Evolutionary conservation across 92 coral and sea anemone genomes (phyloP).

Genomic region (Parazoanthus swiftii): DNA sequence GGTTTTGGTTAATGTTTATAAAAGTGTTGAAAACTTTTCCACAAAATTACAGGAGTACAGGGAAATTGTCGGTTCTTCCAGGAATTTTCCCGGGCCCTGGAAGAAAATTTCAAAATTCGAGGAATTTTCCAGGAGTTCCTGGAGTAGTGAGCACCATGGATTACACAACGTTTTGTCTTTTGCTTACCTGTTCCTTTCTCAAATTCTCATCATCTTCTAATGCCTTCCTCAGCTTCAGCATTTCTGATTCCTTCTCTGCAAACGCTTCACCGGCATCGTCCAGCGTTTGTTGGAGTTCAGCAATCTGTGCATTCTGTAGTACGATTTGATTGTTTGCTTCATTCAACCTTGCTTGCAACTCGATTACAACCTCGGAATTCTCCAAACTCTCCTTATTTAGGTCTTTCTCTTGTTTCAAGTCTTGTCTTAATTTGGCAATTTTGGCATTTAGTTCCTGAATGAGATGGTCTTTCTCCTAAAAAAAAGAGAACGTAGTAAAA

Average conservation of each 20-base stretch:
- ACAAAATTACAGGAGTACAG: no score
- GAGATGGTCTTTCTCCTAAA: conserved; percentile 53
- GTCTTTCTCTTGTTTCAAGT: conserved; percentile 56
- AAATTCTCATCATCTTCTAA: conserved; percentile 59
- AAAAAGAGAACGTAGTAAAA: not conserved
- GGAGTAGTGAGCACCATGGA: no score
- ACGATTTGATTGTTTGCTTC: conserved; percentile 50
- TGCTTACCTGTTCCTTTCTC: conserved; percentile 60
- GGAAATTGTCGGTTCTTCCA: no score
- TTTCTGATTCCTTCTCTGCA: conserved; percentile 64
- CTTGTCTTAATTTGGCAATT: conserved; percentile 55
- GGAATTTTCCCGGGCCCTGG: no score
- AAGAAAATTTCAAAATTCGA: no score
- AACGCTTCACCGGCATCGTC: conserved; percentile 73
- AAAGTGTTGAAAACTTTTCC: no score
- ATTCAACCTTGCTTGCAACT: conserved; percentile 49
- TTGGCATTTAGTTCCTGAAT: conserved; percentile 56
- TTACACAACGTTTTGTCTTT: not conserved
- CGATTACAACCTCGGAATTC: conserved; percentile 47
- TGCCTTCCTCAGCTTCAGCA: conserved; percentile 55
- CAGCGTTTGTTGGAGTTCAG: conserved; percentile 59
- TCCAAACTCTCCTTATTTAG: conserved; percentile 20
- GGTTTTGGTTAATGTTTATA: no score
- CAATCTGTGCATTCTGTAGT: conserved; percentile 27
- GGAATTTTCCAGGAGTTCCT: no score